These are phyloP conservation scores for Decapterus maruadsi DNA, from an alignment of 2,797 vertebrate genomes.

Conservation along the genomic window DNA sequence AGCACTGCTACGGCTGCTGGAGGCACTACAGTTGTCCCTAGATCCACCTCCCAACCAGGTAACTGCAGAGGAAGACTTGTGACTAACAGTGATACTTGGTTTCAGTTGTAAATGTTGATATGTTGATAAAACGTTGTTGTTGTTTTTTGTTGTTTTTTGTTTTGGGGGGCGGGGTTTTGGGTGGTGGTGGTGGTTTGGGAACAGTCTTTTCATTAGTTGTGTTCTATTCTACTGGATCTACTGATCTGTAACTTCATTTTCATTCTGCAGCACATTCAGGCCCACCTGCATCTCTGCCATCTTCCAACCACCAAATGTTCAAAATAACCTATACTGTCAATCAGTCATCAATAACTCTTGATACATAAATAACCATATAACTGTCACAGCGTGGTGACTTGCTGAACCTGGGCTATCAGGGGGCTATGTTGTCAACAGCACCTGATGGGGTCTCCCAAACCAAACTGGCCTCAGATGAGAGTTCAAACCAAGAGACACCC, in stretches of 20 bases:
- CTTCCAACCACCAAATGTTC: no score
- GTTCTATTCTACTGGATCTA: background rate
- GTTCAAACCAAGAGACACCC: no score
- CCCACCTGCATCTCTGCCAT: background rate
- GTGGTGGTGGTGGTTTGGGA: no score
- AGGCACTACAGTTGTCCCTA: constrained; percentile 80
- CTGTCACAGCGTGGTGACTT: no score
- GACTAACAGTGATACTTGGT: background rate
- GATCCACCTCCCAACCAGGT: constrained; percentile 87
- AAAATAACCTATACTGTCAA: no score
- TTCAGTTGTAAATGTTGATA: background rate
- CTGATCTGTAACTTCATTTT: background rate
- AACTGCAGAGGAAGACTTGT: constrained; percentile 59
- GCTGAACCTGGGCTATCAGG: no score
- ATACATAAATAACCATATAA: no score
- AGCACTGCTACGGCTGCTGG: constrained; percentile 55
- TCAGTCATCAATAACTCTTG: no score
- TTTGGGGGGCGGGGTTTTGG: no score
- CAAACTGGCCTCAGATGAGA: no score
- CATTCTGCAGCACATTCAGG: background rate
- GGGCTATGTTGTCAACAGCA: no score
- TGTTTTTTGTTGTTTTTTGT: background rate
- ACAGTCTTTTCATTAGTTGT: background rate
- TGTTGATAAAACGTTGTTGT: background rate
- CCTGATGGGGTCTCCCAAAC: no score